A percentile compares a stretch with the other conserved stretches of the same genome.
These are phyloP conservation scores for Drosophila ohnishii DNA, from an alignment of 1,140 invertebrate genomes.

Conservation along the genomic window DNA sequence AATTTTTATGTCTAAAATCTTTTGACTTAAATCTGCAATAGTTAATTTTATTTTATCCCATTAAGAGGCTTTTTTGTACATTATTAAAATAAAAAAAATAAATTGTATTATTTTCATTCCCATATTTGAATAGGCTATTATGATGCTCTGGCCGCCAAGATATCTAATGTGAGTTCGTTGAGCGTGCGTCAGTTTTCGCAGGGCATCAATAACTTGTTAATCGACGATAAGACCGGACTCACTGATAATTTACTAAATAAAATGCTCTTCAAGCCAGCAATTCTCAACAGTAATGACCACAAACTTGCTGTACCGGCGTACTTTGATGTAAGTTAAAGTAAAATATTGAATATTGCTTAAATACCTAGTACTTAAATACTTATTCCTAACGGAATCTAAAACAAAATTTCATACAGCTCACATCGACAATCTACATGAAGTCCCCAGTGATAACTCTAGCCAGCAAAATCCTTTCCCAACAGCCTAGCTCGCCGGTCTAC, in stretches of 20 bases:
- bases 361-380: not conserved
- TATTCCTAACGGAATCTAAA: too few species aligned
- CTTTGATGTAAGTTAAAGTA: conserved; percentile 64
- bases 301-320: conserved; percentile 64
- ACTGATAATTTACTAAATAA: conserved; percentile 59
- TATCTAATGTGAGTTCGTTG: conserved; percentile 50
- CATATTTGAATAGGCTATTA: conserved; percentile 49
- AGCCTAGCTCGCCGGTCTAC: conserved; percentile 50
- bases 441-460: conserved; percentile 72
- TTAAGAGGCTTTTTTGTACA: not conserved
- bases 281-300: conserved; percentile 59
- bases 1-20: not conserved
- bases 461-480: conserved; percentile 34
- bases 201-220: conserved; percentile 37
- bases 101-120: not conserved
- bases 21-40: not conserved
- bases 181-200: conserved; percentile 64
- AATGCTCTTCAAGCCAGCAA: conserved; percentile 49
- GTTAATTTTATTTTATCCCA: not conserved
- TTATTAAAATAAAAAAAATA: not conserved
- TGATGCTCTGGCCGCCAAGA: conserved; percentile 37
- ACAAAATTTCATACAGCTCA: conserved; percentile 40
- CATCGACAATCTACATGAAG: conserved; percentile 61
- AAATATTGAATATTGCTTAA: too few species aligned
- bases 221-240: conserved; percentile 51